Evolutionary conservation across 2,888 invertebrate species (phyloP).

Genomic region (Ophioninae sp.): DNA sequence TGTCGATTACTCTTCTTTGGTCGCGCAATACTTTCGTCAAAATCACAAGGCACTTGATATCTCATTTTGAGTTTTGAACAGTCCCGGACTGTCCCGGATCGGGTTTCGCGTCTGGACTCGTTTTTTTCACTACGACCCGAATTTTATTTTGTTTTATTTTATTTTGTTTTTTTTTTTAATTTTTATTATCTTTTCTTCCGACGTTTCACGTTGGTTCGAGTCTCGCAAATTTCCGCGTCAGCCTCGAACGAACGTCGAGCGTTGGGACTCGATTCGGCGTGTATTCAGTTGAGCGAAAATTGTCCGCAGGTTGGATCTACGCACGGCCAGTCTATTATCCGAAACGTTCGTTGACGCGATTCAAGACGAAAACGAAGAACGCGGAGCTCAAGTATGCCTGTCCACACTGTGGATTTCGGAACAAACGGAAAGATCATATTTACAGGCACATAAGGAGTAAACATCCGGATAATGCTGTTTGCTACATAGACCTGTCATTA

Average conservation of each 20-base stretch:
- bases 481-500: conserved; percentile 61
- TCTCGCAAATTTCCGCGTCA: background rate
- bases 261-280: background rate
- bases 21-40: background rate
- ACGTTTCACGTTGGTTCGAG: background rate
- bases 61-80: background rate
- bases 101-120: background rate
- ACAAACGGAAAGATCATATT: conserved; percentile 83
- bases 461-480: conserved; percentile 77
- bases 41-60: background rate
- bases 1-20: background rate
- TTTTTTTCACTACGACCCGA: background rate
- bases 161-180: background rate
- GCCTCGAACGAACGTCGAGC: background rate
- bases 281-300: conserved; percentile 30
- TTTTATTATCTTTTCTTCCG: background rate
- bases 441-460: conserved; percentile 82
- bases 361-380: background rate
- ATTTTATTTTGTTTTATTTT: background rate
- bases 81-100: background rate
- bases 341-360: conserved; percentile 1
- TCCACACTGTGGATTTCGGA: conserved; percentile 82
- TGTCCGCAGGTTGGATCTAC: conserved; percentile 59
- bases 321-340: conserved; percentile 25
- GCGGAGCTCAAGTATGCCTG: conserved; percentile 78